phyloP scores from a whole-genome alignment of 2,888 invertebrate species.

The Tinea pellionella region DNA sequence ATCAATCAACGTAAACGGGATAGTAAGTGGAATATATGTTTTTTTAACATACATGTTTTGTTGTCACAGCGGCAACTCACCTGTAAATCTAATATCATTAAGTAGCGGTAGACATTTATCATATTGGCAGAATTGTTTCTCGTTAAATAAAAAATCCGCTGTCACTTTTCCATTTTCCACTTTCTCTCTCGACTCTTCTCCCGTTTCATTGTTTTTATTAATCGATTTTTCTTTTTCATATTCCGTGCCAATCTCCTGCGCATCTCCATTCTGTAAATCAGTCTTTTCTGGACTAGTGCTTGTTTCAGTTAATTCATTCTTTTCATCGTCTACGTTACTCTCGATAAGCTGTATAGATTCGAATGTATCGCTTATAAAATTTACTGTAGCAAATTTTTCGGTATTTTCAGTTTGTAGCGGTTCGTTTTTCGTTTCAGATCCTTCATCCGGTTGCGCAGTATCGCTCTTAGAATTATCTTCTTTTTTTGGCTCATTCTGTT shows the following conservation, averaged over 20 bases:
- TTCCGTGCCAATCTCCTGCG: too few relatives aligned
- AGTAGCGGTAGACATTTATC: conserved; percentile 47
- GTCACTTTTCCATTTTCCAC: conserved; percentile 23
- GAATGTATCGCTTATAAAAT: conserved; percentile 50
- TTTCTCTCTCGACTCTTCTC: neutral
- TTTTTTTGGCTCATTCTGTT: neutral
- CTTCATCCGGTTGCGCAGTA: conserved; percentile 18
- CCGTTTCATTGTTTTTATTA: conserved; percentile 30
- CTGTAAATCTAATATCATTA: conserved; percentile 59
- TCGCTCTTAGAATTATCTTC: conserved; percentile 17
- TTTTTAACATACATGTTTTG: too few relatives aligned
- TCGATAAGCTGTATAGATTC: conserved; percentile 43
- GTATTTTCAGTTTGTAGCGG: neutral
- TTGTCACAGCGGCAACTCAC: too few relatives aligned
- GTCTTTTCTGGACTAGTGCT: conserved; percentile 9
- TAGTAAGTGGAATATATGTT: too few relatives aligned
- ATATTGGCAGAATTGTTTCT: conserved; percentile 56
- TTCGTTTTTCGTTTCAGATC: conserved; percentile 14
- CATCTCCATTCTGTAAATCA: neutral
- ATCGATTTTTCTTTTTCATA: neutral
- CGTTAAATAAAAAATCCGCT: conserved; percentile 56
- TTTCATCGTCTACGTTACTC: conserved; percentile 5
- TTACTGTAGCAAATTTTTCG: conserved; percentile 50
- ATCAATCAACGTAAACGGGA: too few relatives aligned
- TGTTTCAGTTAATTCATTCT: neutral